These are phyloP conservation scores for Platygyra sinensis DNA, from an alignment of 64 coral and sea anemone genomes.

Conservation along the genomic window DNA sequence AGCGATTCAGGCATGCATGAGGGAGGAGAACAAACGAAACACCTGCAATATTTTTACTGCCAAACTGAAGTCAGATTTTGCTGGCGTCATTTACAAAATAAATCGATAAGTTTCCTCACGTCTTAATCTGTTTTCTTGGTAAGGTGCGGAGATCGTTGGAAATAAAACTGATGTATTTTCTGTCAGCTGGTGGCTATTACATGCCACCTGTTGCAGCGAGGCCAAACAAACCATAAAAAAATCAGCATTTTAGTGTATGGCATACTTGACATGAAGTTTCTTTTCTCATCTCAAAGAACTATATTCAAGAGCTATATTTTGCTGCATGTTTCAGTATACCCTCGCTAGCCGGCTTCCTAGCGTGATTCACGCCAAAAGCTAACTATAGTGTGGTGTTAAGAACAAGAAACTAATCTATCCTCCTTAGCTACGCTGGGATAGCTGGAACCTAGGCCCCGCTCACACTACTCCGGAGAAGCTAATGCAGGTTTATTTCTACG, in stretches of 20 bases:
- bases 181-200: constrained; percentile 7
- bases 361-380: no score
- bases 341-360: no score
- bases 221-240: background rate
- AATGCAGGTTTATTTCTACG: no score
- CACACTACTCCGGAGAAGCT: no score
- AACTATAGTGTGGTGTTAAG: no score
- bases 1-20: background rate
- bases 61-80: background rate
- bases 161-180: constrained; percentile 31
- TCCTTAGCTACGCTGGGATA: no score
- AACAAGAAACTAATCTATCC: no score
- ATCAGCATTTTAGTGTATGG: background rate
- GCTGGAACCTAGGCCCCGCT: no score
- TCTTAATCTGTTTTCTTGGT: background rate
- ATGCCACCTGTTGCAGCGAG: constrained; percentile 5
- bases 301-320: no score
- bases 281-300: no score
- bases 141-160: background rate
- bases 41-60: background rate
- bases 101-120: constrained; percentile 1
- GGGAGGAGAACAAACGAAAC: background rate
- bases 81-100: constrained; percentile 36
- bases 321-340: no score
- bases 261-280: no score